phyloP scores from a whole-genome alignment of 2,888 invertebrate species.

The Drepanosiphum platanoidis region DNA sequence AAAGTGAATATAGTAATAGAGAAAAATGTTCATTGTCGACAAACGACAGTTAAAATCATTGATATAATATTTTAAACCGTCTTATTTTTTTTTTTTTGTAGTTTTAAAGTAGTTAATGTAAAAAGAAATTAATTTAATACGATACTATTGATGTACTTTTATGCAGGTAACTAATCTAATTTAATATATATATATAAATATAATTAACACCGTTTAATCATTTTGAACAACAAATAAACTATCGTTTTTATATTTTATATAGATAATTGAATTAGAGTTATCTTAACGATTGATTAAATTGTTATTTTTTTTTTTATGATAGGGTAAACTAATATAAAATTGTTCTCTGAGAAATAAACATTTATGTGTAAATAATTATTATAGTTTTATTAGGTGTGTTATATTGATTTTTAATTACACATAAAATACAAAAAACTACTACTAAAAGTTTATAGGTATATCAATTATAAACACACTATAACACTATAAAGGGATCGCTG shows the following conservation, averaged over 20 bases:
- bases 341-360: neutral
- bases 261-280: neutral
- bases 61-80: too few relatives aligned
- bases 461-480: neutral
- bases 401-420: neutral
- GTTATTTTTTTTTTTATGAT: neutral
- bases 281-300: neutral
- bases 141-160: too few relatives aligned
- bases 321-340: neutral
- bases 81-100: too few relatives aligned
- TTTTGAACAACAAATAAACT: too few relatives aligned
- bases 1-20: too few relatives aligned
- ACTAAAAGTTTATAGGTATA: neutral
- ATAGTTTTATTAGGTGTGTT: neutral
- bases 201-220: too few relatives aligned
- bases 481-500: neutral
- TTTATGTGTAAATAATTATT: neutral
- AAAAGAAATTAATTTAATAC: too few relatives aligned
- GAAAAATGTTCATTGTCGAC: too few relatives aligned
- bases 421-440: conserved; percentile 11
- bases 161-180: too few relatives aligned
- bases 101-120: too few relatives aligned
- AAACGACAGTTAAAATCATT: too few relatives aligned
- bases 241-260: neutral
- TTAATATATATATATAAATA: too few relatives aligned